These are phyloP conservation scores for Epizoanthus stellaris DNA, from an alignment of 92 coral and sea anemone species.

Conservation along the genomic window DNA sequence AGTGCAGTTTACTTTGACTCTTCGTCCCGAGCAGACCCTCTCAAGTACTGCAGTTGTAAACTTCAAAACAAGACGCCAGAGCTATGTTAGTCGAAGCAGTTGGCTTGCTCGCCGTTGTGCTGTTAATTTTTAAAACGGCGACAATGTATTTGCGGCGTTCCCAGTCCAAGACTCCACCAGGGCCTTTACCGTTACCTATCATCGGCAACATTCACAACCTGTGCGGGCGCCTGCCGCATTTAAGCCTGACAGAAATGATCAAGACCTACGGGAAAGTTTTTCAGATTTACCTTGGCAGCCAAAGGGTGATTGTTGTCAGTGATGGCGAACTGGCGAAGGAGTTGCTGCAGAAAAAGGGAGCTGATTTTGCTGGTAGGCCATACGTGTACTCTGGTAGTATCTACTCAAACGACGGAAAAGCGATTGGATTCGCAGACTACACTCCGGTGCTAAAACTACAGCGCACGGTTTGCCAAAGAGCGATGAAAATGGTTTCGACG, in stretches of 20 bases:
- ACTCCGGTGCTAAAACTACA: slow-evolving; percentile 64
- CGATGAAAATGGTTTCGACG: slow-evolving; percentile 70
- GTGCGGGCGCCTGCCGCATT: slow-evolving; percentile 56
- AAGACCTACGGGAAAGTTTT: slow-evolving; percentile 77
- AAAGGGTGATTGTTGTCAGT: slow-evolving; percentile 68
- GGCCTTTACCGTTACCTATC: slow-evolving; percentile 75
- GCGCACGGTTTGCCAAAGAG: slow-evolving; percentile 72
- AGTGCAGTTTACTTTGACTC: slow-evolving; percentile 8
- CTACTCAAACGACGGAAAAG: slow-evolving; percentile 67
- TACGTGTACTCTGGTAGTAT: slow-evolving; percentile 61
- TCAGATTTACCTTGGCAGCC: slow-evolving; percentile 71
- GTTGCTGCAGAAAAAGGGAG: slow-evolving; percentile 69
- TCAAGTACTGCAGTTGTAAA: not conserved
- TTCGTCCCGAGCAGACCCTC: not conserved
- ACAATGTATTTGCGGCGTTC: slow-evolving; percentile 13
- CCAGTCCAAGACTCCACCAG: slow-evolving; percentile 56
- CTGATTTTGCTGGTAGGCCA: slow-evolving; percentile 85
- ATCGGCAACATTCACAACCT: slow-evolving; percentile 75
- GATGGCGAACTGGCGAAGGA: slow-evolving; percentile 76
- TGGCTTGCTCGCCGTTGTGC: slow-evolving; percentile 11
- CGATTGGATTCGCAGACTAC: slow-evolving; percentile 74
- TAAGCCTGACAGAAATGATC: slow-evolving; percentile 61
- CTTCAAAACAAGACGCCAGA: not conserved
- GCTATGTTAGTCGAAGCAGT: slow-evolving; percentile 15
- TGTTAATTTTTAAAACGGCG: slow-evolving; percentile 20